A percentile compares a stretch with the other conserved stretches of the same genome.
Evolutionary conservation across 2,797 vertebrate genomes (phyloP).

Genomic region (Champsocephalus esox): DNA sequence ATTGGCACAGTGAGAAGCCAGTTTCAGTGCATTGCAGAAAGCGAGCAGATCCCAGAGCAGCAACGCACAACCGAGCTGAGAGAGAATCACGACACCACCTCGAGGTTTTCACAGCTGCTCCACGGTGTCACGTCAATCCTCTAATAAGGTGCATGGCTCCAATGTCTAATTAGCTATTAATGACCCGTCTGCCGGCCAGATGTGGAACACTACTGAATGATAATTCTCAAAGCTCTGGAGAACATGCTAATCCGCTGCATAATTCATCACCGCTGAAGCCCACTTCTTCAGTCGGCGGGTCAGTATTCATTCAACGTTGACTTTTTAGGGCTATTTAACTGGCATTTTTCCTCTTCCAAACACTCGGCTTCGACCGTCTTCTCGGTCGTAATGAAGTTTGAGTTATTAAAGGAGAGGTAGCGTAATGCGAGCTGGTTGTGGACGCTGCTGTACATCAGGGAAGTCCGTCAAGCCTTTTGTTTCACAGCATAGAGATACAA

Average conservation of each 20-base stretch:
- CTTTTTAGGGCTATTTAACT: conserved; percentile 10
- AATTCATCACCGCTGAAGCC: conserved; percentile 54
- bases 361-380: not conserved
- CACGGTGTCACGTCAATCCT: conserved; percentile 35
- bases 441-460: conserved; percentile 47
- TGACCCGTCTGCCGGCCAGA: conserved; percentile 55
- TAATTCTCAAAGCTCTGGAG: conserved; percentile 64
- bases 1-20: conserved; percentile 57
- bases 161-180: conserved; percentile 74
- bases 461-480: conserved; percentile 50
- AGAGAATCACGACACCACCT: conserved; percentile 4
- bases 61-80: conserved; percentile 45
- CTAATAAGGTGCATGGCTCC: conserved; percentile 32
- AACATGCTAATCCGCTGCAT: conserved; percentile 66
- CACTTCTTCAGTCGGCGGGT: conserved; percentile 45
- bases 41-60: conserved; percentile 56
- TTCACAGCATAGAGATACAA: conserved; percentile 65
- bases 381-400: not conserved
- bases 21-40: conserved; percentile 62
- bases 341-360: not conserved
- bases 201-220: conserved; percentile 59
- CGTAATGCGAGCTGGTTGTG: conserved; percentile 6
- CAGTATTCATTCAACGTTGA: conserved; percentile 44
- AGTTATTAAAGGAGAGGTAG: not conserved
- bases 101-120: conserved; percentile 16